Evolutionary conservation across 2,797 vertebrate species (phyloP).

Genomic region (Anguilla pacifica): DNA sequence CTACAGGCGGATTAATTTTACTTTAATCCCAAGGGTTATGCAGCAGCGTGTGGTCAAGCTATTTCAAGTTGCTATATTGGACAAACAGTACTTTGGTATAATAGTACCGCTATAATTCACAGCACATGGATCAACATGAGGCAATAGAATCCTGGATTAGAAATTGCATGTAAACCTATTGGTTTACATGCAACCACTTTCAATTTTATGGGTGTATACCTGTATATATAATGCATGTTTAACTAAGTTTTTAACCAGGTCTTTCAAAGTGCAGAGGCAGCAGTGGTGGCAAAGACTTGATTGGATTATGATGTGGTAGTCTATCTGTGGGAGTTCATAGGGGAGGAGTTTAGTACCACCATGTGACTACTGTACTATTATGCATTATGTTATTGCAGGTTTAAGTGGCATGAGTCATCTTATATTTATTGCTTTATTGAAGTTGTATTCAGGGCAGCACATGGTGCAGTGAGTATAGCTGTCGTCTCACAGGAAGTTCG

Average conservation of each 20-base stretch:
- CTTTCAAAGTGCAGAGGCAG: no score
- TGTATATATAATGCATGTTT: no score
- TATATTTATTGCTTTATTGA: neutral
- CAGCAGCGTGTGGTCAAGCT: neutral
- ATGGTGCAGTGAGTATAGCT: neutral
- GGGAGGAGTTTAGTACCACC: no score
- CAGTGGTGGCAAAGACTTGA: no score
- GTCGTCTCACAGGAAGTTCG: neutral
- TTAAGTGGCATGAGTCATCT: neutral
- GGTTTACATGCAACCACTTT: neutral
- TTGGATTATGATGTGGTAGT: no score
- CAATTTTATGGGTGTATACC: no score
- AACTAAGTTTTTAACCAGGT: no score
- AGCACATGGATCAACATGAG: neutral
- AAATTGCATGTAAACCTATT: neutral
- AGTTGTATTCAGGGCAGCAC: neutral
- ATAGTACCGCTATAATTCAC: neutral
- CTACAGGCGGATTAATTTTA: neutral
- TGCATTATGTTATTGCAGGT: neutral
- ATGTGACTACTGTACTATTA: neutral
- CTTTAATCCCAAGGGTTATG: neutral
- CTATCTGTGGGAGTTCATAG: no score
- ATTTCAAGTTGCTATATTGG: neutral
- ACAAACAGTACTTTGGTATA: neutral
- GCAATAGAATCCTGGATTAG: neutral